These are phyloP conservation scores for Taeniopygia guttata DNA, from an alignment of 2,797 vertebrate species.

Conservation along the genomic window DNA sequence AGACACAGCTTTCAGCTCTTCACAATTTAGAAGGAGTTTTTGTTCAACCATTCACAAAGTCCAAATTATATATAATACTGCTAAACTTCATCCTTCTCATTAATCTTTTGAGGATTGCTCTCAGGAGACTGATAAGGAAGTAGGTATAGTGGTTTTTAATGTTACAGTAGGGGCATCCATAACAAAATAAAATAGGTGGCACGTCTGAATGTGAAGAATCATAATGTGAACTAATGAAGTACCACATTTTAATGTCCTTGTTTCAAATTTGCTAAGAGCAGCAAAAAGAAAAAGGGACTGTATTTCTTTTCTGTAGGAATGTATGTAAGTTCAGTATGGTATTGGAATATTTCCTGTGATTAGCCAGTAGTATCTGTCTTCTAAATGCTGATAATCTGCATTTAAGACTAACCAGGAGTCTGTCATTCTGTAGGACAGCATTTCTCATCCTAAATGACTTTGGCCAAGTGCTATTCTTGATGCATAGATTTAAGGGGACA, in stretches of 20 bases:
- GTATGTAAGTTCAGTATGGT: not conserved
- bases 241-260: not conserved
- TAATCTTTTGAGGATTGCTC: not conserved
- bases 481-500: not conserved
- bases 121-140: not conserved
- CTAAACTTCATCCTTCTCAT: not conserved
- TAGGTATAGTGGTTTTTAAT: not conserved
- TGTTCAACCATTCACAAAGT: constrained; percentile 19
- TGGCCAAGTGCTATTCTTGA: not conserved
- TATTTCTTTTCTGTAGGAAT: not conserved
- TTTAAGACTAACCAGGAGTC: constrained; percentile 44
- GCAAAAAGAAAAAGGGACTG: not conserved
- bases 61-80: constrained; percentile 7
- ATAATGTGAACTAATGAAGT: not conserved
- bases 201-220: not conserved
- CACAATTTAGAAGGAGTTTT: not conserved
- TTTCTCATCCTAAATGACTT: not conserved
- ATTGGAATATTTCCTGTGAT: not conserved
- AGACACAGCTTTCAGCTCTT: constrained; percentile 31
- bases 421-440: not conserved
- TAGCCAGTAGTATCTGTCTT: not conserved
- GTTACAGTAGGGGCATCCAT: not conserved
- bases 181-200: not conserved
- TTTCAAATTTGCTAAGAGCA: not conserved
- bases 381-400: not conserved